Evolutionary conservation across 2,113 vertebrate genomes (phyloP), one percentile per base, ranked within the genome.

Genomic region (Toxotes jaculatrix): DNA sequence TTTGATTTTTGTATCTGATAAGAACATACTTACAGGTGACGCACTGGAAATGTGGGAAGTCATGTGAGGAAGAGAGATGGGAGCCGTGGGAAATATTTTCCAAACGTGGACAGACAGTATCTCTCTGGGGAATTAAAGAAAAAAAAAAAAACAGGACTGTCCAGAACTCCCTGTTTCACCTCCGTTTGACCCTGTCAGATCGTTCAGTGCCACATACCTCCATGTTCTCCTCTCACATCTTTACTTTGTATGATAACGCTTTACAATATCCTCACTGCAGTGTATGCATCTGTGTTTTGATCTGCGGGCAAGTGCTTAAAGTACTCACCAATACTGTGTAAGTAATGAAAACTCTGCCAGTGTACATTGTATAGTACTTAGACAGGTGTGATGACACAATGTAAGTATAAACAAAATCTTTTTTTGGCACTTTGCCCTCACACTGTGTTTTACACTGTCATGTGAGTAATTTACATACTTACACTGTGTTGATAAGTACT

Each of bases 1-100:
- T 90, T 90, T 64, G 87, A 93, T 92, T 94, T 93, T 93, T 93
- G 80, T 94, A 92, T 87, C 79, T 45, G 75, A 89, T 84, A 53
- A 87, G 91, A 89, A 90, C 88, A 85, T 80, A 89, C 82, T 82
- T 69, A 80, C 88, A 92, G 91, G 87, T 87, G 83, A 91, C 88
- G 91, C 91, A 89, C 92, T 92, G 93, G 90, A 92, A 89, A 79
- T 59, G 77, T 32, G 76, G 69, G 77, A 66, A 56, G 77, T 61
- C 1, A 8, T 42, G 67, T 45, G 80, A 78, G 31, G 59, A 72
- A 64, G 74, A 87, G 79, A 82, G 72, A 79, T 31, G 84, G 81
- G 70, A 65, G 85, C 40, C 19, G 68, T 62, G 74, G 74, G 83
- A 57, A 69, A 71, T 62, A 5, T 86, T 84, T 56, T 27, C 63